Evolutionary conservation across 2,797 vertebrate species (phyloP).

Genomic region (Glyptemys insculpta): DNA sequence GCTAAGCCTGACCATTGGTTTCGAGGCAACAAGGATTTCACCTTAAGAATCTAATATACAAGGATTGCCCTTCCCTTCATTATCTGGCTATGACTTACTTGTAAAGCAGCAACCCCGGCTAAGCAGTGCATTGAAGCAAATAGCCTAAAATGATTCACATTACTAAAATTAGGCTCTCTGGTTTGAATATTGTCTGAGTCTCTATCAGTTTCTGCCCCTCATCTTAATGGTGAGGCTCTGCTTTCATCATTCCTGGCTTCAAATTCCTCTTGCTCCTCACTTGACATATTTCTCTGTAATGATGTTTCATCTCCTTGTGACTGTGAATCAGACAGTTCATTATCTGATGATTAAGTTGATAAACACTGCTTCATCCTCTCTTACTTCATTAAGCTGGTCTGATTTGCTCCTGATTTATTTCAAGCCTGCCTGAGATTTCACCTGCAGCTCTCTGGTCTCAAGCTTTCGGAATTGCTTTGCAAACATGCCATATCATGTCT

Average conservation of each 20-base stretch:
- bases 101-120: background rate
- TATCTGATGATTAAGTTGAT: conserved; percentile 50
- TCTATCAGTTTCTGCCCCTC: background rate
- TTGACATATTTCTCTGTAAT: background rate
- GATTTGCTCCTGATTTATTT: conserved; percentile 25
- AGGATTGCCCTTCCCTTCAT: rapidly evolving
- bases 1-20: background rate
- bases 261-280: background rate
- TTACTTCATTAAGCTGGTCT: conserved; percentile 26
- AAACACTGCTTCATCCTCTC: conserved; percentile 46
- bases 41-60: background rate
- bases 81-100: background rate
- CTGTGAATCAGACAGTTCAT: conserved; percentile 57
- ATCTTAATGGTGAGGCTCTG: background rate
- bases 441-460: background rate
- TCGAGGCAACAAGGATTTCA: background rate
- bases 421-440: background rate
- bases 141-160: rapidly evolving
- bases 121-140: background rate
- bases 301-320: conserved; percentile 47
- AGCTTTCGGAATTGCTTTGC: background rate
- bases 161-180: background rate
- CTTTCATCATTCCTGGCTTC: background rate
- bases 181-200: background rate
- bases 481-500: rapidly evolving